Conservation (phyloP, 1,140 invertebrate genomes). For the Apolygus lucorum region DNA sequence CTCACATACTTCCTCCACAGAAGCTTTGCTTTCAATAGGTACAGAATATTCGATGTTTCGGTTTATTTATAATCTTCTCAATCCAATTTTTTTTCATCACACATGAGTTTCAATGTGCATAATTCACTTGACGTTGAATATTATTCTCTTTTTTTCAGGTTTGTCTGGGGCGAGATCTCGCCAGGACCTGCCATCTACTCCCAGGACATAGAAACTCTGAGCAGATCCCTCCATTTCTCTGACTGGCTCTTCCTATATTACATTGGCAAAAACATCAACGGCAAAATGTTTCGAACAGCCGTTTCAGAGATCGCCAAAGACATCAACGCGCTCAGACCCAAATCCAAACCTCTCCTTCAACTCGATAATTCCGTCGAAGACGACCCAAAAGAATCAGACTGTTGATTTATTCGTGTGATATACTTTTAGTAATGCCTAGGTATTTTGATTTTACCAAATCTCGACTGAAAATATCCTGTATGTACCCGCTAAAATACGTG, state of each 20-base stretch:
- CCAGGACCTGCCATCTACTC: slow-evolving; percentile 63
- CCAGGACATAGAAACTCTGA: slow-evolving; percentile 65
- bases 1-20: slow-evolving; percentile 54
- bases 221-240: slow-evolving; percentile 72
- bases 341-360: background rate
- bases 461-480: too few species aligned
- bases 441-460: too few species aligned
- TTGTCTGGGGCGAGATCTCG: slow-evolving; percentile 39
- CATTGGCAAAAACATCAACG: slow-evolving; percentile 82
- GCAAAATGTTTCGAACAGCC: background rate
- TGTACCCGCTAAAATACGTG: too few species aligned
- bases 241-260: slow-evolving; percentile 91
- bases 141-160: too few species aligned
- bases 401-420: background rate
- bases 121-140: too few species aligned
- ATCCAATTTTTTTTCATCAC: too few species aligned
- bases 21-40: slow-evolving; percentile 19
- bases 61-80: too few species aligned
- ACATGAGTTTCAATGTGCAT: too few species aligned
- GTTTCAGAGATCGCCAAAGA: background rate
- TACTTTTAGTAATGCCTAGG: too few species aligned
- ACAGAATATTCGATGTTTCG: too few species aligned
- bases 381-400: slow-evolving; percentile 8
- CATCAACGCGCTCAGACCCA: background rate
- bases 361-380: background rate